Evolutionary conservation across 2,888 invertebrate species (phyloP).

Genomic region (Volucella zonaria): DNA sequence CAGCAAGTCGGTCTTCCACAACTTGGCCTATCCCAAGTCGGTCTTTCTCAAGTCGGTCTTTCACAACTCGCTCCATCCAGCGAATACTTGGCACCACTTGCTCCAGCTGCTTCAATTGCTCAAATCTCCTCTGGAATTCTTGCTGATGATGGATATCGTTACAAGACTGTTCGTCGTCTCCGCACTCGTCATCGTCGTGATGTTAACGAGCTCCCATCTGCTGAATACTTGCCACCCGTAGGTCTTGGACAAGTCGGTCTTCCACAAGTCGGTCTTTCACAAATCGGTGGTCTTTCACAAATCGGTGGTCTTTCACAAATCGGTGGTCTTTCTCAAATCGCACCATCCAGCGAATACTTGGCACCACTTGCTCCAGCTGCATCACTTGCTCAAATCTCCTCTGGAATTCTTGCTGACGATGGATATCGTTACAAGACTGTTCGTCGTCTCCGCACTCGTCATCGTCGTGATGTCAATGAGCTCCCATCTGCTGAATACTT

Average conservation of each 20-base stretch:
- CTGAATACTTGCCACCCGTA: constrained; percentile 76
- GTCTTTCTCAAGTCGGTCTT: constrained; percentile 72
- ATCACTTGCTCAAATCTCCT: constrained; percentile 33
- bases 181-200: constrained; percentile 78
- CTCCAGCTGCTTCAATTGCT: constrained; percentile 21
- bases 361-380: constrained; percentile 55
- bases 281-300: too few relatives aligned
- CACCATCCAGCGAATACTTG: constrained; percentile 44
- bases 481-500: constrained; percentile 65
- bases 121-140: constrained; percentile 37
- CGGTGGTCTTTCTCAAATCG: not conserved
- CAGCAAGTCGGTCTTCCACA: constrained; percentile 3
- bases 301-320: too few relatives aligned
- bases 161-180: constrained; percentile 60
- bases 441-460: constrained; percentile 51
- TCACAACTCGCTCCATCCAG: constrained; percentile 49
- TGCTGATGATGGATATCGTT: constrained; percentile 72
- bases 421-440: constrained; percentile 71
- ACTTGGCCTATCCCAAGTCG: constrained; percentile 21
- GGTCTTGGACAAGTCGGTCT: not conserved
- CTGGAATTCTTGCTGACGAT: constrained; percentile 62
- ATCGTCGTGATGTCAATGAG: constrained; percentile 77
- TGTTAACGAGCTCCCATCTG: constrained; percentile 77
- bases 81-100: constrained; percentile 58
- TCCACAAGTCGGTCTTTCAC: too few relatives aligned